Base-by-base conservation (phyloP, 2,888 invertebrate species). In the Nysson spinosus region DNA sequence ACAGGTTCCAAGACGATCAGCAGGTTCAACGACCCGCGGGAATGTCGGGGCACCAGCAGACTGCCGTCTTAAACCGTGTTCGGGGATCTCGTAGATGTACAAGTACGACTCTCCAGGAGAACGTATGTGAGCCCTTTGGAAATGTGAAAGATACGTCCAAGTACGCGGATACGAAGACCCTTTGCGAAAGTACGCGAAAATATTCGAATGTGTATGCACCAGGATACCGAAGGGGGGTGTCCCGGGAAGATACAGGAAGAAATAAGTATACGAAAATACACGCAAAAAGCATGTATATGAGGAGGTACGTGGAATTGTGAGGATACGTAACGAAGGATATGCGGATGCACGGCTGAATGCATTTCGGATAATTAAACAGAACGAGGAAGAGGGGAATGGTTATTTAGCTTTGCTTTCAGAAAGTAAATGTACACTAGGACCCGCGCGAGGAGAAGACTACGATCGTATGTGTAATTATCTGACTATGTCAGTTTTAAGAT, bases 1-100 rank as follows among this genome's bases (percentile, higher is more conserved):
- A 76, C 73, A 60, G 43, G 51, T 64, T 51, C 58, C 52, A 50
- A 61, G 51, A 43, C 61, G 64, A 64, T 51, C 73, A 49, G 32
- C 55, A 44, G 40, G 77, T 75, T 77, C 77, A 76, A 77, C 78
- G 77, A 77, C 78, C 77, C 57, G 55, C 57, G 76, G 71, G 77
- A 77, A 78, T 77, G 77, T 58, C 69, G 47, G 61, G 51, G 67
- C 69, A 76, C 69, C 67, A 46, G 65, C 68, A 65, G 68, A 66
- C 72, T 62, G 65, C 61, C 75, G 74, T 74, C 74, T 75, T 77
- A 73, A 75, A 74, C 66, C 66, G 55, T 57, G 70, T 72, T 68
- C 57, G 62, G 64, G 68, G 60, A 60, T 68, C 75, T 60, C 72
- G 57, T 66, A 73, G 69, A 68, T 39, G 69, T 49, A 39, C 47